phyloP scores from a whole-genome alignment of 2,113 vertebrate genomes.

The Cynopterus brachyotis region DNA sequence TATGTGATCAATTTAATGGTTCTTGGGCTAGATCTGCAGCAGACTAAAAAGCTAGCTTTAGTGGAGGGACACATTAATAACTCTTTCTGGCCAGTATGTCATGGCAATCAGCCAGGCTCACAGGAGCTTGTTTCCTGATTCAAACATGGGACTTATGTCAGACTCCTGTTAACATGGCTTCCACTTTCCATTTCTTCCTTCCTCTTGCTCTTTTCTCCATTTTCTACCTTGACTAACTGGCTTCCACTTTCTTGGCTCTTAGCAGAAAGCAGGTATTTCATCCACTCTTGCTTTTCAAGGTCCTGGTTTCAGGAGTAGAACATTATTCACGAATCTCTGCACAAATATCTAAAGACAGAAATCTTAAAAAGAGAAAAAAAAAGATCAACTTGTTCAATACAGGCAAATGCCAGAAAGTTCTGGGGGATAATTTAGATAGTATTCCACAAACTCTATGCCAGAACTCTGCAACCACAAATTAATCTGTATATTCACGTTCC shows the following conservation, averaged over 20 bases:
- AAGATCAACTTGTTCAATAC: conserved; percentile 6
- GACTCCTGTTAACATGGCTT: neutral
- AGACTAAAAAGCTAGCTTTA: neutral
- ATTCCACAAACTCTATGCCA: conserved; percentile 23
- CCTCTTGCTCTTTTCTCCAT: conserved; percentile 30
- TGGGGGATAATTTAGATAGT: conserved; percentile 25
- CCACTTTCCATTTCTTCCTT: conserved; percentile 51
- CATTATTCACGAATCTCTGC: neutral
- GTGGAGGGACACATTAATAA: neutral
- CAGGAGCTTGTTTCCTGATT: neutral
- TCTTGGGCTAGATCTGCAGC: neutral
- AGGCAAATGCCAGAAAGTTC: conserved; percentile 24
- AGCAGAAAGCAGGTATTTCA: conserved; percentile 40
- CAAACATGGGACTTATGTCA: neutral
- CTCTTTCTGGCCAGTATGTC: conserved; percentile 11
- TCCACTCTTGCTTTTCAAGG: neutral
- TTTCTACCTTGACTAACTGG: neutral
- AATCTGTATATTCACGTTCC: conserved; percentile 49
- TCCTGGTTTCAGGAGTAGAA: neutral
- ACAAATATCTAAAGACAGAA: conserved; percentile 28
- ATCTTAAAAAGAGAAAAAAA: conserved; percentile 42
- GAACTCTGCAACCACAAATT: conserved; percentile 48
- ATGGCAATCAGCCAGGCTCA: neutral
- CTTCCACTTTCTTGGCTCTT: conserved; percentile 8
- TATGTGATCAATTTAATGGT: neutral